Base-by-base conservation (phyloP, 2,113 vertebrate species). In the Hippoglossus stenolepis region DNA sequence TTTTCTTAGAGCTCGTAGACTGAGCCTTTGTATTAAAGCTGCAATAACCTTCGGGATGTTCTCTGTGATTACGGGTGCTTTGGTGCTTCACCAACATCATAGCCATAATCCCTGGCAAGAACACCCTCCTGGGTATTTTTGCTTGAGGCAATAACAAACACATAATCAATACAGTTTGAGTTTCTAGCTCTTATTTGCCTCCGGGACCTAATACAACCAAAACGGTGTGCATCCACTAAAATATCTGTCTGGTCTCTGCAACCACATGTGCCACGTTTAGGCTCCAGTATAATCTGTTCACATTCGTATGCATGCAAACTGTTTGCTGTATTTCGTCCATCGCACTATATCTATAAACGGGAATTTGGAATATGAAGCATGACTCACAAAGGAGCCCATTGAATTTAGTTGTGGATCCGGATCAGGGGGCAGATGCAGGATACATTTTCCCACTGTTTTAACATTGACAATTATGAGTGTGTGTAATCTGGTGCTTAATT, bases 61-160 rank as follows among this genome's bases (percentile, higher is more conserved):
- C 79, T 80, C 23, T 20, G 45, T 9, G 84, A 69, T 82, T 79
- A 84, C 45, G 57, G 78, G 70, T 3, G 61, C 70, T 70, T 69
- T 73, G 84, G 83, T 82, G 73, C 85, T 77, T 65, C 77, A 57
- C 73, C 69, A 70, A 14, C 85, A 76, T 84, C 80, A 56, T 0
- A 24, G 65, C 68, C 49, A 65, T 85, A 85, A 85, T 84, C 85
- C 80, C 62, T 21, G 26, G 26, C 58, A 82, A 73, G 79, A 81
- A 51, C 15, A 51, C 15, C 47, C 18, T 18, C 47, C 18, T 15
- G 47, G 47, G 47, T 51, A 20, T 51, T 51, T 83, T 61, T 75
- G 80, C 83, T 79, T 0, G 0, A 57, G 73, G 77, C 81, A 85
- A 71, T 49, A 86, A 83, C 83, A 89, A 87, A 77, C 75, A 51